A percentile compares a stretch with the other conserved stretches of the same genome.
phyloP scores from a whole-genome alignment of 1,140 invertebrate species.

The Armadillidium nasatum region DNA sequence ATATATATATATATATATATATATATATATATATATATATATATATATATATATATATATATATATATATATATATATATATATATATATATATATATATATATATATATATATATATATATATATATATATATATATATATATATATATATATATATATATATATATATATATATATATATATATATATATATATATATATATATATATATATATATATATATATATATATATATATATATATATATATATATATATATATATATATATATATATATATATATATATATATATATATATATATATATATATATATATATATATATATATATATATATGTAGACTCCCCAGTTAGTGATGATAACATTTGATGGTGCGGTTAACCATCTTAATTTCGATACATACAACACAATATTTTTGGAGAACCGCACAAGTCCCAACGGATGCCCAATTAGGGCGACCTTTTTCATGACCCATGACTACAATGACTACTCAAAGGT shows the following conservation, averaged over 20 bases:
- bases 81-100: too few species aligned
- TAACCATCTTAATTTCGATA: constrained; percentile 84
- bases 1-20: too few species aligned
- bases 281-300: background rate
- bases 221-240: background rate
- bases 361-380: constrained; percentile 89
- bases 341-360: constrained; percentile 90
- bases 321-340: constrained; percentile 47
- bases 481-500: constrained; percentile 93
- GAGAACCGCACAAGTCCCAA: constrained; percentile 66
- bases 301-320: constrained; percentile 26
- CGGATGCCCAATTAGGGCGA: constrained; percentile 81
- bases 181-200: too few species aligned
- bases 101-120: too few species aligned
- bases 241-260: background rate
- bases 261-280: background rate
- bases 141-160: too few species aligned
- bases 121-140: too few species aligned
- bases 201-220: background rate
- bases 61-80: too few species aligned
- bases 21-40: too few species aligned
- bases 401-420: constrained; percentile 75
- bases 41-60: too few species aligned
- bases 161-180: too few species aligned
- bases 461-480: constrained; percentile 91